Percentiles rank a stretch among this genome's conserved stretches.
phyloP scores from a whole-genome alignment of 2,888 invertebrate species.

The Ophion slaviceki region DNA sequence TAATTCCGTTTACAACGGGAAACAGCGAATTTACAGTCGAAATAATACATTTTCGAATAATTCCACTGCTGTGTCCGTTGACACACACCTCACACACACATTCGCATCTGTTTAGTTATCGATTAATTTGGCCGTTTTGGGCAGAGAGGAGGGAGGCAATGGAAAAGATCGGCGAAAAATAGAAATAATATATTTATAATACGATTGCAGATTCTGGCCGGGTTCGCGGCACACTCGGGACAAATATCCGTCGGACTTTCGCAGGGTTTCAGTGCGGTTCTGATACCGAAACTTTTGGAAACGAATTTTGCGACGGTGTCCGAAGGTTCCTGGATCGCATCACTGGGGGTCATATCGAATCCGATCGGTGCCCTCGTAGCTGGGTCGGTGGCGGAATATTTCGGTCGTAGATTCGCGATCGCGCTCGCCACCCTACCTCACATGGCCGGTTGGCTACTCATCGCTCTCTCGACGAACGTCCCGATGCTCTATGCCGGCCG shows the following conservation, averaged over 20 bases:
- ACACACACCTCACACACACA: too few relatives aligned
- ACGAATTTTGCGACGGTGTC: slow-evolving; percentile 85
- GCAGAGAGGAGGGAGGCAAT: too few relatives aligned
- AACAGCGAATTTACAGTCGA: too few relatives aligned
- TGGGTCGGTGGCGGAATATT: slow-evolving; percentile 88
- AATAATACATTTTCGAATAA: neutral
- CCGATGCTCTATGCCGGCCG: slow-evolving; percentile 88
- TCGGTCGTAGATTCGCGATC: slow-evolving; percentile 87
- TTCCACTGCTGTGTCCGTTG: too few relatives aligned
- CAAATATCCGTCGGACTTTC: slow-evolving; percentile 91
- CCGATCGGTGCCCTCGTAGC: slow-evolving; percentile 89
- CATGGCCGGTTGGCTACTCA: slow-evolving; percentile 88
- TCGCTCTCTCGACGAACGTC: slow-evolving; percentile 87
- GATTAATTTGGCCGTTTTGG: neutral
- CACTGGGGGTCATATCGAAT: slow-evolving; percentile 89
- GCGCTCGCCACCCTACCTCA: slow-evolving; percentile 89
- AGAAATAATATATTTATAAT: neutral
- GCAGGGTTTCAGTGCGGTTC: slow-evolving; percentile 90
- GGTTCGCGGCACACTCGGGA: slow-evolving; percentile 89
- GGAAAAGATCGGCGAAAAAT: neutral
- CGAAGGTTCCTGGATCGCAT: slow-evolving; percentile 90
- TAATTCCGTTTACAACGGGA: too few relatives aligned
- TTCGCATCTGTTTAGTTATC: too few relatives aligned
- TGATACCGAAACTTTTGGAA: slow-evolving; percentile 88
- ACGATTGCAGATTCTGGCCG: slow-evolving; percentile 87